These are phyloP conservation scores for Atherinomorus stipes DNA, from an alignment of 2,113 vertebrate species.

Conservation along the genomic window DNA sequence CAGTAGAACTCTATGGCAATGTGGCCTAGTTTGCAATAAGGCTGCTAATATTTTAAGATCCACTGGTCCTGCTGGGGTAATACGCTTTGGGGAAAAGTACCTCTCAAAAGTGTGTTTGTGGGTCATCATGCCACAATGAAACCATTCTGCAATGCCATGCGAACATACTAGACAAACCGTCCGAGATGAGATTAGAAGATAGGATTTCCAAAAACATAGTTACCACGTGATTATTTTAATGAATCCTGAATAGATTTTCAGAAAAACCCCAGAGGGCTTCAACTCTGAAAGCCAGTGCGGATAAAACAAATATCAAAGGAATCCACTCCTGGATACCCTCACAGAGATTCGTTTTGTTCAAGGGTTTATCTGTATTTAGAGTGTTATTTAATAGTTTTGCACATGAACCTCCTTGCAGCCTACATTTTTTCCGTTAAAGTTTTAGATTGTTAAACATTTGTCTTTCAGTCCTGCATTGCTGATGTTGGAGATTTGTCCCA, in stretches of 20 bases:
- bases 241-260: slow-evolving; percentile 40
- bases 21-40: slow-evolving; percentile 58
- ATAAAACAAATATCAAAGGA: slow-evolving; percentile 29
- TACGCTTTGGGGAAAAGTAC: slow-evolving; percentile 53
- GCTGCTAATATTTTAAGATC: slow-evolving; percentile 60
- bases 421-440: neutral
- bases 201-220: slow-evolving; percentile 50
- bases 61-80: slow-evolving; percentile 28
- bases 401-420: neutral
- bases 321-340: neutral
- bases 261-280: slow-evolving; percentile 11
- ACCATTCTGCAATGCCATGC: slow-evolving; percentile 24
- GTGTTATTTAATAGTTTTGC: neutral
- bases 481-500: neutral
- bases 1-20: slow-evolving; percentile 5
- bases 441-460: slow-evolving; percentile 1
- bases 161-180: slow-evolving; percentile 11
- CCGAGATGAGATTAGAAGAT: slow-evolving; percentile 55
- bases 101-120: slow-evolving; percentile 72
- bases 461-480: neutral
- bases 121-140: slow-evolving; percentile 60
- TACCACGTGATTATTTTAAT: slow-evolving; percentile 56
- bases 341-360: neutral
- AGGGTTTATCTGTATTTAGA: slow-evolving; percentile 3
- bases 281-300: slow-evolving; percentile 11